Evolutionary conservation across 2,797 vertebrate species (phyloP), one percentile per base, ranked within the genome.

Genomic region (Chrysocyon brachyurus): DNA sequence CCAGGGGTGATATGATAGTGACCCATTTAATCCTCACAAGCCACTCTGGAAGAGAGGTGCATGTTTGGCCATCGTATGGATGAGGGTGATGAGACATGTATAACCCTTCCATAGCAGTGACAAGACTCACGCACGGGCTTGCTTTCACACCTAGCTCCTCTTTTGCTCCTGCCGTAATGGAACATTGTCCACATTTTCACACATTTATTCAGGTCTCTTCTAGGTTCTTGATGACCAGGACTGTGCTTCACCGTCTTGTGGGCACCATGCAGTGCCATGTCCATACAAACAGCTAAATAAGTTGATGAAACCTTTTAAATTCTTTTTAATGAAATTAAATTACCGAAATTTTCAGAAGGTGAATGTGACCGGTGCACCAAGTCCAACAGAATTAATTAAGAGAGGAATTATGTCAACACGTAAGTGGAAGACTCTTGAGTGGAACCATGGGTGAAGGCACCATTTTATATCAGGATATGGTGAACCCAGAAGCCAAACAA

Each of bases 401-500:
- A 93, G 57, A 87, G 5, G 56, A 85, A n/a, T 56, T 78, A 36
- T 79, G 52, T 94, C 59, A 40, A 11, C 12, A 15, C 0, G 14
- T 40, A 21, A 88, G 56, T n/a, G 40, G 66, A 81, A 84, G 91
- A 66, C 17, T 86, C 33, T 46, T 85, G 17, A 16, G 26, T 70
- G 56, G 61, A 15, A 36, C 88, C 93, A 54, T 52, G 87, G 21
- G 54, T 26, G 17, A 95, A 96, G 40, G 66, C 49, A 56, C 49
- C 83, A 94, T 33, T 33, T 92, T 12, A 82, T 97, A 94, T 90
- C 19, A 90, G 97, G 78, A 28, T 56, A 21, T 2, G 68, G 66
- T 91, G 92, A 46, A 70, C 73, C 85, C 73, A 31, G 87, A 89
- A 96, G 54, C 79, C 78, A 95, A 93, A 97, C 94, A 95, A 92